These are phyloP conservation scores for Buathra laborator DNA, from an alignment of 2,888 invertebrate genomes.

Conservation along the genomic window DNA sequence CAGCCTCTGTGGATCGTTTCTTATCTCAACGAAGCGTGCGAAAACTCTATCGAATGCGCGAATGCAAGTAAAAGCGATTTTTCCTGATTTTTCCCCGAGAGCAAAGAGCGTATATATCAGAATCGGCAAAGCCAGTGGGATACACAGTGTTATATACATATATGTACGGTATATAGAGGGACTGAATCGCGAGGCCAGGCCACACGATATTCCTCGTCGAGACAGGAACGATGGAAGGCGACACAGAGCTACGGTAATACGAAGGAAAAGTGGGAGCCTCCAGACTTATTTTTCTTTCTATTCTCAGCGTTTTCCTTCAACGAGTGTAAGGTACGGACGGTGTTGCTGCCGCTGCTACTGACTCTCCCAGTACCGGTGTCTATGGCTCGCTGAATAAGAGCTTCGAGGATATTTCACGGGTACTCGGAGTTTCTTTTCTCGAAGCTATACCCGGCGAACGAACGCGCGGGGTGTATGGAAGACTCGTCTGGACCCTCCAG, in stretches of 20 bases:
- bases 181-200: neutral
- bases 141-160: neutral
- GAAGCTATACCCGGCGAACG: constrained; percentile 24
- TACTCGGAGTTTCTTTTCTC: constrained; percentile 13
- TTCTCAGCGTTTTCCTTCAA: constrained; percentile 17
- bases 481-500: constrained; percentile 16
- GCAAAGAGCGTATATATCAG: constrained; percentile 7
- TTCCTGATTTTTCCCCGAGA: constrained; percentile 25
- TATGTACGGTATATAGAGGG: neutral
- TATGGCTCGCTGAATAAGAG: constrained; percentile 40
- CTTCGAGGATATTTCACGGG: constrained; percentile 60
- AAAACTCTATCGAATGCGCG: neutral
- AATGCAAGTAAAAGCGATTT: constrained; percentile 23
- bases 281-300: constrained; percentile 27
- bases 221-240: neutral
- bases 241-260: constrained; percentile 12
- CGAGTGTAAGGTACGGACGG: neutral
- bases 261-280: constrained; percentile 21
- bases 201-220: constrained; percentile 19
- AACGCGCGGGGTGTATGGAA: constrained; percentile 4
- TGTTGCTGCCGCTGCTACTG: neutral
- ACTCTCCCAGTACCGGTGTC: neutral
- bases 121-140: constrained; percentile 38
- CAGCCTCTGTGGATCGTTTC: too few relatives aligned
- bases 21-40: neutral